Evolutionary conservation across 2,888 invertebrate genomes (phyloP), one percentile per base, ranked within the genome.

Genomic region (Andrena hattorfiana): DNA sequence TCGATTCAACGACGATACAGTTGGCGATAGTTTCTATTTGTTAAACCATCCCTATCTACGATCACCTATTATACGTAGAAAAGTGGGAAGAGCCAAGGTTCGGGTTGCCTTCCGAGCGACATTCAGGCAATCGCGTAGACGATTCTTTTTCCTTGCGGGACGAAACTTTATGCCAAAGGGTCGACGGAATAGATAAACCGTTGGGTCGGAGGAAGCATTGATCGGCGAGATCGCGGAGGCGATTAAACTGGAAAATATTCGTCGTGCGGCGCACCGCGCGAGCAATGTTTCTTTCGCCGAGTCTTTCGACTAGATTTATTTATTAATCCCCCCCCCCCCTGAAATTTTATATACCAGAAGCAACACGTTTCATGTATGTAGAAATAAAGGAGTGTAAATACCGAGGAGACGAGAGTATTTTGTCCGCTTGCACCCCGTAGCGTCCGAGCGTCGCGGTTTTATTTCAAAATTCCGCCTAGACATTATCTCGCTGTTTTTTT

Each of bases 321-420:
- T 89, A 90, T 89, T 88, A 86, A 90, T 87, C 86, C 88, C 87
- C 83, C 87, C 85, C 87, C 86, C 88, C 87, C 83, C 87, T 86
- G 82, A 84, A 79, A 88, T 90, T 90, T 90, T 89, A 89, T 89
- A 90, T 88, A 84, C 83, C 59, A 77, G n/a, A 84, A 75, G 77
- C 76, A 30, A 76, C 8, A 83, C 68, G 80, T 83, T 89, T 90
- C 85, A 87, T 91, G 92, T 91, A 92, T 88, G 86, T 88, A 88
- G 89, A 89, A 92, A 92, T 92, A 92, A 92, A 92, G 79, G 85
- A 90, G 87, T 90, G 90, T 89, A 91, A 89, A 91, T 89, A 91
- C 77, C 82, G 83, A 89, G 72, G 23, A 68, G 30, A 60, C 69
- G 32, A 32, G 68, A 85, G 72, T 86, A 67, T 84, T 83, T 71